These are phyloP conservation scores for Arizona elegans DNA, from an alignment of 2,113 vertebrate species.

Conservation along the genomic window DNA sequence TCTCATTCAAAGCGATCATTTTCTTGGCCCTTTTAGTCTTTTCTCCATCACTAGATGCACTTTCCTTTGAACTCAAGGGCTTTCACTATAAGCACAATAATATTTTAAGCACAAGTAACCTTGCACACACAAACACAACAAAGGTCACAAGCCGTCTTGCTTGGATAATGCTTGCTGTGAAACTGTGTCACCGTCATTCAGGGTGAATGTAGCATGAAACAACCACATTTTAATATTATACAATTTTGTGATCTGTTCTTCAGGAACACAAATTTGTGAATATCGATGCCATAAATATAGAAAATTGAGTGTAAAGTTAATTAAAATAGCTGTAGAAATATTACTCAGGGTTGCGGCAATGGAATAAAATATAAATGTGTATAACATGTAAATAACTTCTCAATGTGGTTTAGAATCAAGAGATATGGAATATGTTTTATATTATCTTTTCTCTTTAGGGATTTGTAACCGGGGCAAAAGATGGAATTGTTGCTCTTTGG, in stretches of 20 bases:
- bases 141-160: background rate
- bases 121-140: background rate
- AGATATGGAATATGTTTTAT: background rate
- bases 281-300: background rate
- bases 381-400: background rate
- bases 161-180: background rate
- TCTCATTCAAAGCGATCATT: background rate
- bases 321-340: background rate
- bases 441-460: constrained; percentile 71
- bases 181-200: background rate
- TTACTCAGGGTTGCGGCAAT: constrained; percentile 21
- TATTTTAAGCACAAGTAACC: background rate
- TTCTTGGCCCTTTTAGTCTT: background rate
- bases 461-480: constrained; percentile 97
- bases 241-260: background rate
- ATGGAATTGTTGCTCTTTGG: constrained; percentile 95
- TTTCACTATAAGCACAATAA: background rate
- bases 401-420: background rate
- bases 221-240: background rate
- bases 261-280: background rate
- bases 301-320: background rate
- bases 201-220: background rate
- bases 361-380: constrained; percentile 2
- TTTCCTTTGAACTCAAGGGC: background rate
- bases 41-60: background rate